Evolutionary conservation across 2,797 vertebrate species (phyloP).

Genomic region (Sebastes reedi): DNA sequence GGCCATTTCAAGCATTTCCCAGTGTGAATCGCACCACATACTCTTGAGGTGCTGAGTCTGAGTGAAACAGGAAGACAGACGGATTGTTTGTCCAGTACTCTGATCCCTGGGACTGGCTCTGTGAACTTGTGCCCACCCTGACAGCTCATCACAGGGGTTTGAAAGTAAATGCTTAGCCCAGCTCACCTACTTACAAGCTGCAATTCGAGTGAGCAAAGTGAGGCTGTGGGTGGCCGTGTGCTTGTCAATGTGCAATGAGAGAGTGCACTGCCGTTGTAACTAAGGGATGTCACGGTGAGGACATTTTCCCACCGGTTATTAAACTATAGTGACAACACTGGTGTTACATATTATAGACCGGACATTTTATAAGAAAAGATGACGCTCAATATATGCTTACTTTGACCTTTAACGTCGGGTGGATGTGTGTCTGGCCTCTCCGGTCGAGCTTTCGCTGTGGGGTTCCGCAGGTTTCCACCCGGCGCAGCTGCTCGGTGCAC

Average conservation of each 20-base stretch:
- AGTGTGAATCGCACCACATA: neutral
- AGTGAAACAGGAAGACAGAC: neutral
- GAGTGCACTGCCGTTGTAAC: neutral
- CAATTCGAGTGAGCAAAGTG: constrained; percentile 10
- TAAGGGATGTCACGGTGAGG: neutral
- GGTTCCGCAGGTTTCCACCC: too few relatives aligned
- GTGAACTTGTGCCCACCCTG: neutral
- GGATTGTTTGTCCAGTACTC: neutral
- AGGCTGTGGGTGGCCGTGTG: neutral
- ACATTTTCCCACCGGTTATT: neutral
- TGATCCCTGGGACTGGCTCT: constrained; percentile 3
- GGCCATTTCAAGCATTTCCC: neutral
- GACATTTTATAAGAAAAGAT: neutral
- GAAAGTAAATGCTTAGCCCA: constrained; percentile 18
- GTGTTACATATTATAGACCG: neutral
- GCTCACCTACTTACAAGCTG: neutral
- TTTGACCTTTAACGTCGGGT: neutral
- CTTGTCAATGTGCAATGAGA: neutral
- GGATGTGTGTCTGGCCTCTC: neutral
- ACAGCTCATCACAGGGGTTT: constrained; percentile 15
- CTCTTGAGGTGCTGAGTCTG: neutral
- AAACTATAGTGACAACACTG: neutral
- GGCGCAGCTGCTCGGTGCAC: too few relatives aligned
- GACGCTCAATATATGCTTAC: neutral
- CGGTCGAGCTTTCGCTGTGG: neutral